phyloP scores from a whole-genome alignment of 2,888 invertebrate species.

The Tiphia femorata region DNA sequence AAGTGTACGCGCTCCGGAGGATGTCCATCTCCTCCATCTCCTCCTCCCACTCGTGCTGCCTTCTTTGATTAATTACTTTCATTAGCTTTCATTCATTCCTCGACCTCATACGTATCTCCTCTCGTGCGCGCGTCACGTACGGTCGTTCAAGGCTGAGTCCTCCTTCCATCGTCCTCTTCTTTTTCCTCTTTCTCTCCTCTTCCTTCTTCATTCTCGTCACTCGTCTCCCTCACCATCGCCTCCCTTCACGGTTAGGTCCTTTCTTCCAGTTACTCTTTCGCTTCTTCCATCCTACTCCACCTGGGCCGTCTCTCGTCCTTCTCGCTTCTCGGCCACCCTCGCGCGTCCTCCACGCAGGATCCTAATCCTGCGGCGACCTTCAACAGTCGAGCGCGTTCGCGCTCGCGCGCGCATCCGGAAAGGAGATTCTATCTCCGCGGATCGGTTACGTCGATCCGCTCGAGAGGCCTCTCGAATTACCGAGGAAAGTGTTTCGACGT shows the following conservation, averaged over 20 bases:
- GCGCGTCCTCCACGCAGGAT: slow-evolving; percentile 33
- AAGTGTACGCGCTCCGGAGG: no score
- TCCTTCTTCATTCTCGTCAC: not conserved
- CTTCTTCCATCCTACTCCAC: not conserved
- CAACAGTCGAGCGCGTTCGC: not conserved
- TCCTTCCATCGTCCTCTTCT: not conserved
- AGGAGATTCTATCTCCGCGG: slow-evolving; percentile 31
- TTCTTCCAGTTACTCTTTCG: no score
- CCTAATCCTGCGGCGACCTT: slow-evolving; percentile 41
- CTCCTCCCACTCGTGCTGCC: no score
- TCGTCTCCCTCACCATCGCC: not conserved
- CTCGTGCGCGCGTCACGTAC: not conserved
- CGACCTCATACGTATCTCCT: not conserved
- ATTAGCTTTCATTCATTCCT: slow-evolving; percentile 16
- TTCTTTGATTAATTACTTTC: slow-evolving; percentile 35
- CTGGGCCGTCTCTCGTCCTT: slow-evolving; percentile 1
- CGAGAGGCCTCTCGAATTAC: slow-evolving; percentile 29
- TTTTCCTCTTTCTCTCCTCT: not conserved
- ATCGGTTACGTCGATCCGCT: slow-evolving; percentile 32
- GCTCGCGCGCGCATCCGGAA: slow-evolving; percentile 36
- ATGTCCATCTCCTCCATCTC: no score
- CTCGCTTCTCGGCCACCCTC: slow-evolving; percentile 10
- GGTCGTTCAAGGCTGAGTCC: not conserved
- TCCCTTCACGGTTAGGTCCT: not conserved
- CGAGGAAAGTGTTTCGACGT: slow-evolving; percentile 38